These are phyloP conservation scores for Gephyroberyx darwinii DNA, from an alignment of 2,797 vertebrate genomes.

Conservation along the genomic window DNA sequence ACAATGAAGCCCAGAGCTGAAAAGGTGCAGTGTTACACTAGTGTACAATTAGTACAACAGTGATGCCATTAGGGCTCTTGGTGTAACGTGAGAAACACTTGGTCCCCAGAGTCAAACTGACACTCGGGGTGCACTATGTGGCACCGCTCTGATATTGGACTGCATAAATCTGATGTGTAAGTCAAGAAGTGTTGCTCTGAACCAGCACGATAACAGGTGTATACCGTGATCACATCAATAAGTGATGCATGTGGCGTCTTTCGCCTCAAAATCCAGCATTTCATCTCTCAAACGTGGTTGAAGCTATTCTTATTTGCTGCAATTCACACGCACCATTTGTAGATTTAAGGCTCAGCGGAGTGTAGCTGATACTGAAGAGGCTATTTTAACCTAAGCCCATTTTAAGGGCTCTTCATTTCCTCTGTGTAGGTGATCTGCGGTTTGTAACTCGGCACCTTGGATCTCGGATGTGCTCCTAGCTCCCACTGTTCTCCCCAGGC, in stretches of 20 bases:
- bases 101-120: conserved; percentile 46
- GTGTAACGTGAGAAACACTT: conserved; percentile 57
- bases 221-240: conserved; percentile 42
- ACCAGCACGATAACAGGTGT: conserved; percentile 12
- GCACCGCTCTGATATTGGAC: conserved; percentile 23
- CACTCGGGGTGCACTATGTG: conserved; percentile 36
- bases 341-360: neutral
- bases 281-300: neutral
- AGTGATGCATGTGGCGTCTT: conserved; percentile 28
- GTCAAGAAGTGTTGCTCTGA: conserved; percentile 23
- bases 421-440: neutral
- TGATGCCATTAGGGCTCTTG: conserved; percentile 28
- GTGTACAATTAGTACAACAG: conserved; percentile 19
- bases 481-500: conserved; percentile 10
- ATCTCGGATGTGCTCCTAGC: neutral
- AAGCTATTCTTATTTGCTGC: neutral
- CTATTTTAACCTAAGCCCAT: neutral
- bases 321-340: neutral
- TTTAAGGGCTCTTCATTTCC: neutral
- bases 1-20: conserved; percentile 31
- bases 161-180: conserved; percentile 48
- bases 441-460: conserved; percentile 50
- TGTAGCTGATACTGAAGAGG: neutral
- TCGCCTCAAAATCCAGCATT: neutral
- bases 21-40: conserved; percentile 69